Conservation (phyloP, 2,888 invertebrate species). For the Odontocolon sp. region DNA sequence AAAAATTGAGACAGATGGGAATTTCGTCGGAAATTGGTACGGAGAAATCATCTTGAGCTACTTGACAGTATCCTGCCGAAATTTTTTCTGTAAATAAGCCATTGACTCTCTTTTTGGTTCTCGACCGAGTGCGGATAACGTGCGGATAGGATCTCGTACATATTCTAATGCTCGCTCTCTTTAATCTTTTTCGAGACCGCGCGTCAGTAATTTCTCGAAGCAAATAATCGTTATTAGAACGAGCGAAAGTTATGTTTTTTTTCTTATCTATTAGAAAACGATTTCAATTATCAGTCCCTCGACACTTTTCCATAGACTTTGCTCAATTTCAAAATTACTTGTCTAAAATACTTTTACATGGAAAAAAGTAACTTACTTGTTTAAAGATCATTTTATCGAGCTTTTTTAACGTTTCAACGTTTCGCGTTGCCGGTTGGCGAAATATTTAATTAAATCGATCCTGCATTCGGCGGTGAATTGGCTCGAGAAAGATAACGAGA, state of each 20-base stretch:
- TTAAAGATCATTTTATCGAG: too few relatives aligned
- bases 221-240: constrained; percentile 51
- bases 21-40: background rate
- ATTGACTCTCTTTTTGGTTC: background rate
- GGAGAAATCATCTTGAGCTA: constrained; percentile 18
- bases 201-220: constrained; percentile 45
- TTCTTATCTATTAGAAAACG: constrained; percentile 2
- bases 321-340: too few relatives aligned
- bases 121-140: constrained; percentile 12
- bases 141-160: background rate
- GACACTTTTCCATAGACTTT: too few relatives aligned
- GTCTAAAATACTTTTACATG: too few relatives aligned
- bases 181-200: constrained; percentile 42
- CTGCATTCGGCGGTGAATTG: too few relatives aligned
- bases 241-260: constrained; percentile 53
- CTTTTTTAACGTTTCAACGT: too few relatives aligned
- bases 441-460: too few relatives aligned
- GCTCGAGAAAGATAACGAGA: background rate
- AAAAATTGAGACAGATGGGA: constrained; percentile 1
- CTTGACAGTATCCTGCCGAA: background rate
- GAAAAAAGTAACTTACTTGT: too few relatives aligned
- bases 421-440: too few relatives aligned
- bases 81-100: constrained; percentile 21
- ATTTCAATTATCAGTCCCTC: background rate
- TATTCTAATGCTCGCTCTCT: constrained; percentile 8